phyloP scores from a whole-genome alignment of 2,888 invertebrate genomes.

The Amblyteles armatorius region DNA sequence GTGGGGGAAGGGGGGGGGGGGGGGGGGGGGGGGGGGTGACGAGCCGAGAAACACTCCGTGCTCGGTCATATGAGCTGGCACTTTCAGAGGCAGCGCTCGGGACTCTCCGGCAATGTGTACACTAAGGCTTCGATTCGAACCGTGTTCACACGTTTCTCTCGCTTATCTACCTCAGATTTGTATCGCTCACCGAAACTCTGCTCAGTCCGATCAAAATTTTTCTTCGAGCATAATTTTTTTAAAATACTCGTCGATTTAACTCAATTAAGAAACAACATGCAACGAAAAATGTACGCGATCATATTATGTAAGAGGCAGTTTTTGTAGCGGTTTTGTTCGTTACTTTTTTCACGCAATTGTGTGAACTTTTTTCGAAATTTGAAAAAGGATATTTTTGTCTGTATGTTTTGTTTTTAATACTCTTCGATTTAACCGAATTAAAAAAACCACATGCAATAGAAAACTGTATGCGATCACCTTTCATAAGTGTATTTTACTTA shows the following conservation, averaged over 20 bases:
- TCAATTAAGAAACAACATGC: too few species aligned
- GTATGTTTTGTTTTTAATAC: too few species aligned
- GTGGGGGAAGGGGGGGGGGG: neutral
- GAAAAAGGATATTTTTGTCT: too few species aligned
- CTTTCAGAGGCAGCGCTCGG: neutral
- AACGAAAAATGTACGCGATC: neutral
- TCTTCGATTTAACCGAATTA: too few species aligned
- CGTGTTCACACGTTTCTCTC: neutral
- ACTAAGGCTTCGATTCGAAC: slow-evolving; percentile 4
- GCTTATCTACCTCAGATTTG: slow-evolving; percentile 4
- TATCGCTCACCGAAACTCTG: neutral
- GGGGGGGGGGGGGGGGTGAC: neutral
- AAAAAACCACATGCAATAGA: too few species aligned
- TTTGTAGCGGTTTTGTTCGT: neutral
- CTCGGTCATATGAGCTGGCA: slow-evolving; percentile 13
- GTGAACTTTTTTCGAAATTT: neutral
- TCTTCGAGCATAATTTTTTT: too few species aligned
- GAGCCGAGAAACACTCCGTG: neutral
- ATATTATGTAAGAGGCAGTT: neutral
- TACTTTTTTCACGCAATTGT: neutral
- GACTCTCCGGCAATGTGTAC: slow-evolving; percentile 21
- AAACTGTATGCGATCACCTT: too few species aligned
- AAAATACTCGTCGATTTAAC: too few species aligned
- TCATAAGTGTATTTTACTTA: too few species aligned
- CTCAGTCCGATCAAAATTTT: neutral